Conservation (phyloP, 2,888 invertebrate species). For the Gymnocheta viridis region DNA sequence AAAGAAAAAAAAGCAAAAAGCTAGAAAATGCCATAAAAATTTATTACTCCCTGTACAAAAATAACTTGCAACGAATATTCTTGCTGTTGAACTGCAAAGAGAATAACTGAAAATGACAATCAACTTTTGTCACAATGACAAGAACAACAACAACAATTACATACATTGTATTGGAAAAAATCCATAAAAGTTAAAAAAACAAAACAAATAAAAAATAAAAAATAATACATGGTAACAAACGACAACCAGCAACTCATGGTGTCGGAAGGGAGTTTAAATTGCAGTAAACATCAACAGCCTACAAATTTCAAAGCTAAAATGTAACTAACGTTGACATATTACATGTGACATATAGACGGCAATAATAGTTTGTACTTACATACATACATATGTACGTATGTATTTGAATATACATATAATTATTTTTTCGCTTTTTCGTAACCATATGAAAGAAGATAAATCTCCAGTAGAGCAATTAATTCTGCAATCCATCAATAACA, state of each 20-base stretch:
- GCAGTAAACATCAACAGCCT: slow-evolving; percentile 32
- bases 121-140: slow-evolving; percentile 59
- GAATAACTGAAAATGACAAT: slow-evolving; percentile 64
- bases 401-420: slow-evolving; percentile 53
- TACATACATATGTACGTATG: too few relatives aligned
- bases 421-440: slow-evolving; percentile 8
- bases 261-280: not conserved
- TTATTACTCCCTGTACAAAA: slow-evolving; percentile 66
- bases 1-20: slow-evolving; percentile 14
- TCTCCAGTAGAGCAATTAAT: slow-evolving; percentile 47
- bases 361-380: slow-evolving; percentile 59
- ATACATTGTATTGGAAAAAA: slow-evolving; percentile 16
- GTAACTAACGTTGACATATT: slow-evolving; percentile 64
- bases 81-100: slow-evolving; percentile 42
- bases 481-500: slow-evolving; percentile 29
- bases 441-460: slow-evolving; percentile 36
- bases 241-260: slow-evolving; percentile 16
- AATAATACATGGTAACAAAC: slow-evolving; percentile 42
- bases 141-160: slow-evolving; percentile 24
- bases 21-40: slow-evolving; percentile 51
- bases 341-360: slow-evolving; percentile 55
- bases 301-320: slow-evolving; percentile 50
- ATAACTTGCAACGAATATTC: slow-evolving; percentile 43
- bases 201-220: too few relatives aligned
- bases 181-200: slow-evolving; percentile 39